Evolutionary conservation across 2,797 vertebrate species (phyloP).

Genomic region (Thripadectes ignobilis): DNA sequence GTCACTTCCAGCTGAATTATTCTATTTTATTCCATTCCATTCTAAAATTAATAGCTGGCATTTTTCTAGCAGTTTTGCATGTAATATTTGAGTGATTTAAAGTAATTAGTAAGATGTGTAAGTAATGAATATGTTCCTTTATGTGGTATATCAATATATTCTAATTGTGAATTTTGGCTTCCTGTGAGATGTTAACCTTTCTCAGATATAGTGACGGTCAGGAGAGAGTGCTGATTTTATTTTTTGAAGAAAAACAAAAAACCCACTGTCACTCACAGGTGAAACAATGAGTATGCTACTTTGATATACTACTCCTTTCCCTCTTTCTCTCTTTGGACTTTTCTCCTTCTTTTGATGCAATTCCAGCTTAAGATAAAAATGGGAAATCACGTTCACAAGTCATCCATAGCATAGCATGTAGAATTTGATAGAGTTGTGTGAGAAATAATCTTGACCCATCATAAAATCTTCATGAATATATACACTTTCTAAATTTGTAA

Average conservation of each 20-base stretch:
- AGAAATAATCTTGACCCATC: background rate
- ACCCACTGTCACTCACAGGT: fast-evolving
- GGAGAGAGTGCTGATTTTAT: background rate
- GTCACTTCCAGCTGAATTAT: background rate
- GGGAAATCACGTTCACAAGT: background rate
- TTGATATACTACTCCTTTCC: background rate
- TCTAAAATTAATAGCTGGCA: background rate
- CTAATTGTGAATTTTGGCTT: background rate
- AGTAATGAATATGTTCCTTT: background rate
- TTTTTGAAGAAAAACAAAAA: background rate
- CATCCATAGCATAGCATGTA: background rate
- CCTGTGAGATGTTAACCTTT: background rate
- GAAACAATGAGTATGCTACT: background rate
- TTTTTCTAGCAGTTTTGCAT: background rate
- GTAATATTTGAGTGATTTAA: background rate
- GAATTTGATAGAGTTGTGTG: background rate
- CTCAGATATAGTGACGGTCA: background rate
- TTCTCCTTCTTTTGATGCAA: background rate
- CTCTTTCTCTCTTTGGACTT: background rate
- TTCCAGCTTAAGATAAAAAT: background rate
- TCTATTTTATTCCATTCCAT: background rate
- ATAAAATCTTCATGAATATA: conserved; percentile 1
- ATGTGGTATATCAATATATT: background rate
- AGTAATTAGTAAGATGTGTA: background rate
- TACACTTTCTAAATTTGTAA: background rate